Percentiles rank a stretch among this genome's conserved stretches.
Evolutionary conservation across 2,797 vertebrate genomes (phyloP).

Genomic region (Acestrorhynchus altus): DNA sequence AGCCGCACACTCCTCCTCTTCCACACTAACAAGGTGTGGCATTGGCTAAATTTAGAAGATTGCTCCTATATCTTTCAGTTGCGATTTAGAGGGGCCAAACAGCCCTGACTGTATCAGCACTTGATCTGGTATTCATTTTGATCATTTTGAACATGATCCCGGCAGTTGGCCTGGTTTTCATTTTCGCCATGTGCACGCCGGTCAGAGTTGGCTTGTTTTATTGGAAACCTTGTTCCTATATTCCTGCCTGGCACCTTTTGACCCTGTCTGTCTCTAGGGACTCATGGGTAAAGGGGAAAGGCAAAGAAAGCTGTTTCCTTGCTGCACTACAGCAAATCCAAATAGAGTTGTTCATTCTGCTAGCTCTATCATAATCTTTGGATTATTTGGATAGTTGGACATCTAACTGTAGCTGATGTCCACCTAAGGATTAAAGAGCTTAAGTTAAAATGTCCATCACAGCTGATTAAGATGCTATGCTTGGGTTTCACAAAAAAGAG

Average conservation of each 20-base stretch:
- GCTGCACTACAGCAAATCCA: conserved; percentile 30
- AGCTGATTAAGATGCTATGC: background rate
- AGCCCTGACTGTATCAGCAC: conserved; percentile 65
- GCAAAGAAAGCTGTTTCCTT: conserved; percentile 36
- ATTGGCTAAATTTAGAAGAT: conserved; percentile 65
- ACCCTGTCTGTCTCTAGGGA: conserved; percentile 76
- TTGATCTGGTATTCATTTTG: conserved; percentile 80
- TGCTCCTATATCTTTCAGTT: conserved; percentile 64
- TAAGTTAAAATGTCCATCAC: background rate
- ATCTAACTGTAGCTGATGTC: conserved; percentile 20
- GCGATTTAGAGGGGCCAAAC: conserved; percentile 62
- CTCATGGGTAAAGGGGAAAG: conserved; percentile 60
- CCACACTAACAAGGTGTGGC: conserved; percentile 62
- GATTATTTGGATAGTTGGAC: too few relatives aligned
- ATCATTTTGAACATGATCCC: conserved; percentile 77
- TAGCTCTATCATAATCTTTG: conserved; percentile 14
- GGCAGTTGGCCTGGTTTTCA: conserved; percentile 80
- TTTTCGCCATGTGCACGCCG: conserved; percentile 73
- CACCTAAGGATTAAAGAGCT: too few relatives aligned
- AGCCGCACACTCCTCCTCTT: conserved; percentile 15
- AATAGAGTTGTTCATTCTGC: conserved; percentile 28
- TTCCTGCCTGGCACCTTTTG: conserved; percentile 70
- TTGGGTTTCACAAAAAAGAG: too few relatives aligned
- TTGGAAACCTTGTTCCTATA: conserved; percentile 83
- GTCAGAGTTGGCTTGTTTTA: conserved; percentile 82